phyloP scores from a whole-genome alignment of 2,113 vertebrate species.

The Cheirogaleus medius region DNA sequence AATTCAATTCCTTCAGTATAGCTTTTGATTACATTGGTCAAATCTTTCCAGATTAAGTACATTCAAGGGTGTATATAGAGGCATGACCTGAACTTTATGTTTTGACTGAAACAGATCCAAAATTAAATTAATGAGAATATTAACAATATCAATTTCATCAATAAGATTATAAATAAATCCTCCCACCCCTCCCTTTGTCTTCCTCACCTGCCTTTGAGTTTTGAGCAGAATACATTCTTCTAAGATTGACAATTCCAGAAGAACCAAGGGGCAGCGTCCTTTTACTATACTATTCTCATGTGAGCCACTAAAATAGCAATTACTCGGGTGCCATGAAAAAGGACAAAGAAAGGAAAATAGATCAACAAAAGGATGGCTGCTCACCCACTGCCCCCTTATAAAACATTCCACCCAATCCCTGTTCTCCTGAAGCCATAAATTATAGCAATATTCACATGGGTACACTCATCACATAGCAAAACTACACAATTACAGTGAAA shows the following conservation, averaged over 20 bases:
- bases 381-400: background rate
- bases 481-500: background rate
- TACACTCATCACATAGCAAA: background rate
- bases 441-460: background rate
- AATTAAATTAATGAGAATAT: background rate
- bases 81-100: background rate
- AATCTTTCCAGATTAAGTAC: background rate
- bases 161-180: background rate
- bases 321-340: constrained; percentile 20
- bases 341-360: constrained; percentile 6
- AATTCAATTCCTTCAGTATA: background rate
- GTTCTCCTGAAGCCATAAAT: background rate
- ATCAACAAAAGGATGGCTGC: background rate
- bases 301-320: background rate
- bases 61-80: background rate
- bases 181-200: background rate
- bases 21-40: background rate
- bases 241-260: background rate
- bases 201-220: background rate
- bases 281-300: background rate
- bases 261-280: background rate
- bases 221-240: background rate
- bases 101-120: background rate
- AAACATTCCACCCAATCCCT: background rate
- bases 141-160: background rate